Evolutionary conservation across 2,888 invertebrate genomes (phyloP).

Genomic region (Allolobophora icterica): DNA sequence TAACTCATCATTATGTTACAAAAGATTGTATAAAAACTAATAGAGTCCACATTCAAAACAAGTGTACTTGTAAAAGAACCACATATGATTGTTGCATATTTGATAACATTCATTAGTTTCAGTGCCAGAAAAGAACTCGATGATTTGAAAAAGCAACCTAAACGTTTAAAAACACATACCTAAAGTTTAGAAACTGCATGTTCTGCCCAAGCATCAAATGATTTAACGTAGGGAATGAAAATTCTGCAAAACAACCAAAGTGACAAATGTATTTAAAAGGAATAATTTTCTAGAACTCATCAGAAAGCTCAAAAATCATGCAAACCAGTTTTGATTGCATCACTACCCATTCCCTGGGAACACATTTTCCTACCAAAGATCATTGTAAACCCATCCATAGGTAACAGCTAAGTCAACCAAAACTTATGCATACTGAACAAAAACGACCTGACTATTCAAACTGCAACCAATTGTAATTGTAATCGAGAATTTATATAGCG

Average conservation of each 20-base stretch:
- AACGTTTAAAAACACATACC: background rate
- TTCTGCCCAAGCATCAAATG: background rate
- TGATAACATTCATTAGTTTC: background rate
- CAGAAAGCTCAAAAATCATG: background rate
- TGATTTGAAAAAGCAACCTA: background rate
- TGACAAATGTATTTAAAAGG: background rate
- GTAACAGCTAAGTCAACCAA: no score
- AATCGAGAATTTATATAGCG: no score
- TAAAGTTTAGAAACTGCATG: background rate
- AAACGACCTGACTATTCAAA: no score
- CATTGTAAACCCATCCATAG: no score
- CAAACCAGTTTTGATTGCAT: background rate
- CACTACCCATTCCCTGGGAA: background rate
- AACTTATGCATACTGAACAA: no score
- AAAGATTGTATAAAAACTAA: background rate
- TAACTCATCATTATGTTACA: background rate
- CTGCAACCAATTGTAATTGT: no score
- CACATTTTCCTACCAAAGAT: no score
- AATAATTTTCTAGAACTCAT: background rate
- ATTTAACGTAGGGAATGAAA: constrained; percentile 8
- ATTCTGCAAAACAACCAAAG: background rate
- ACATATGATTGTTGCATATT: background rate
- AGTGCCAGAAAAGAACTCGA: background rate
- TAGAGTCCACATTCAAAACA: background rate
- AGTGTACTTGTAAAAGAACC: background rate